Evolutionary conservation across 2,797 vertebrate genomes (phyloP), one percentile per base, ranked within the genome.

Genomic region (Odontamblyopus lacepedii): DNA sequence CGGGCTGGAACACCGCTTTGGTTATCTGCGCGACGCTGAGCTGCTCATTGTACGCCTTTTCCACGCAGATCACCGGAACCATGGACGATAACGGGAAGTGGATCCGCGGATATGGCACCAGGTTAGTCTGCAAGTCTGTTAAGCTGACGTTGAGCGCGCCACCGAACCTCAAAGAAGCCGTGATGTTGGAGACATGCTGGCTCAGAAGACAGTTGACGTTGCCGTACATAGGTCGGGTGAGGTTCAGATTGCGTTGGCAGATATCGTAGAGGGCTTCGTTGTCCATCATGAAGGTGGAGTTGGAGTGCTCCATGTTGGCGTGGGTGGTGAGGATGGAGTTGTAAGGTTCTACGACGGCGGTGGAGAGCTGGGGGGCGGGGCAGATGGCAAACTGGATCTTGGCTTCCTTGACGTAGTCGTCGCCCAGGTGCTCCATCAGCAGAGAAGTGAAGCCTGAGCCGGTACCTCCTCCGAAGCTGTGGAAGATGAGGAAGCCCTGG

Each of bases 351-450:
- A 65, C 41, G 26, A 65, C 44, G 12, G 41, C 41, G 44, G 41
- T 65, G 63, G 63, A 65, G 23, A 65, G 63, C 13, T 2, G 41
- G 12, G 63, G 63, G 1, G 63, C 2, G 13, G 63, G 63, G 63
- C 18, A 65, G 44, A 65, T 65, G 41, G 63, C 41, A 4, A 65
- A 50, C 63, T 65, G 63, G 23, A 65, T 65, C 44, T 50, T 65
- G 44, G 41, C 5, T 9, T 65, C 29, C 26, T 65, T 65, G 41
- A 23, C 29, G 44, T 48, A 50, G 1, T 65, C 63, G 2, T 7
- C 26, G 13, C 1, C 23, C 23, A 65, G 38, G 41, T 65, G n/a
- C 44, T 65, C 63, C 41, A 65, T 50, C 4, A 65, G 23, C 5
- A 65, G 44, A 4, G 63, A 65, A 0, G 63, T 50, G 63, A 65